Evolutionary conservation across 2,113 vertebrate species (phyloP).

Genomic region (Tyrannus savana): DNA sequence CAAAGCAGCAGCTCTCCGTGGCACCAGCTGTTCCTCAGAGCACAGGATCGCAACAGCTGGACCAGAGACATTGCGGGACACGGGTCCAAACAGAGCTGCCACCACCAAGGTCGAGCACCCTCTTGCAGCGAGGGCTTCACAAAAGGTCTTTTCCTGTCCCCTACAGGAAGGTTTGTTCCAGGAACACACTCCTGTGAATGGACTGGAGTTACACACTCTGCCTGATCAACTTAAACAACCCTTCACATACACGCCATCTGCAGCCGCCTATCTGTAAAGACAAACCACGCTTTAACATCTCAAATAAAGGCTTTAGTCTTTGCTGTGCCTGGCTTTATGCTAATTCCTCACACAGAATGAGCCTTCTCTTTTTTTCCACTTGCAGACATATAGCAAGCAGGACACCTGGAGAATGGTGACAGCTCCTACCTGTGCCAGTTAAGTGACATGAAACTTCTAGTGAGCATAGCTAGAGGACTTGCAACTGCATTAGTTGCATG

Average conservation of each 20-base stretch:
- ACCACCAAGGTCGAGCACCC: neutral
- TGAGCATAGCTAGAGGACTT: neutral
- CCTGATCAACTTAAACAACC: constrained; percentile 40
- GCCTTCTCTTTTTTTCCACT: neutral
- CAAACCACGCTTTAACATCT: constrained; percentile 73
- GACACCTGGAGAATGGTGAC: neutral
- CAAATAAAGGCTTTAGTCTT: constrained; percentile 79
- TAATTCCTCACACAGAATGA: neutral
- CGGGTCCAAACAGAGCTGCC: neutral
- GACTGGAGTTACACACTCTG: constrained; percentile 49
- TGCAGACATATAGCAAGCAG: neutral
- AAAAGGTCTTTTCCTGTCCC: neutral
- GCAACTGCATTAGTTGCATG: neutral
- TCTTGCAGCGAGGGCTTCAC: neutral
- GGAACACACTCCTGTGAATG: neutral
- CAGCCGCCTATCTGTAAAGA: constrained; percentile 72
- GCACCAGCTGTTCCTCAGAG: neutral
- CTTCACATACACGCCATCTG: constrained; percentile 62
- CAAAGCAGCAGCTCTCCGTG: neutral
- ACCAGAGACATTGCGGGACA: neutral
- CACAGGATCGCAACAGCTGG: neutral
- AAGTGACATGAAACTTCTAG: neutral
- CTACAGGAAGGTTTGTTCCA: neutral
- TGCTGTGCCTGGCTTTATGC: neutral
- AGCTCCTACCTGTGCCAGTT: neutral